Base-by-base conservation (phyloP, 1,140 invertebrate genomes). In the Gryllus bimaculatus region DNA sequence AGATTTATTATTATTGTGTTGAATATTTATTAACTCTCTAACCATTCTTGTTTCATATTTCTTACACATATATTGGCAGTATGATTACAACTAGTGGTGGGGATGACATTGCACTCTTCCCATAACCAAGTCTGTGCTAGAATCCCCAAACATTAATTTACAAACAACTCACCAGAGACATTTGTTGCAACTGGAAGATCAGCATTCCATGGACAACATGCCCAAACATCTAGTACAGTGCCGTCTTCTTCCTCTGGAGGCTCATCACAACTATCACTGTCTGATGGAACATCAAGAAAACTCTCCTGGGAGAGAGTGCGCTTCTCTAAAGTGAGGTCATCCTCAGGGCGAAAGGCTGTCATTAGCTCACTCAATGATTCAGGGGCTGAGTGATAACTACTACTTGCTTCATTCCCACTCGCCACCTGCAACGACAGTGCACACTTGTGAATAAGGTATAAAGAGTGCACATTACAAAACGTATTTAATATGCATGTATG, bases 311-410 rank as follows among this genome's bases (percentile, higher is more conserved):
- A 66, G 54, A 7, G 10, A 66, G 54, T 13, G 7, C 18, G 54
- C 54, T 66, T 66, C 10, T 66, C 54, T 3, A 18, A 66, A 10
- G 18, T 18, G 2, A 3, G 10, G 0, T 66, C 54, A 39, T 39
- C 26, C 26, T 39, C 26, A 13, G 10, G 54, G 10, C 54, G 54
- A 66, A 18, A 1, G 54, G 26, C 66, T 66, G 54, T 47, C 15
- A 78, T 48, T 26, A 73, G 26, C 13, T 74, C 66, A 47, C 73
- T 78, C 10, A 77, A 47, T 73, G 79, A 80, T 20, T 80, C 79
- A 48, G 75, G 75, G 10, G 75, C 79, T 6, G 79, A 80, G 26
- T 80, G 73, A 21, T 80, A 80, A 77, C 79, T 80, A 47, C 79
- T 80, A 77, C 75, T 76, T 18, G 54, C 79, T 49, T 80, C 79